Evolutionary conservation across 2,113 vertebrate genomes (phyloP), one percentile per base, ranked within the genome.

Genomic region (Terrapene triunguis): DNA sequence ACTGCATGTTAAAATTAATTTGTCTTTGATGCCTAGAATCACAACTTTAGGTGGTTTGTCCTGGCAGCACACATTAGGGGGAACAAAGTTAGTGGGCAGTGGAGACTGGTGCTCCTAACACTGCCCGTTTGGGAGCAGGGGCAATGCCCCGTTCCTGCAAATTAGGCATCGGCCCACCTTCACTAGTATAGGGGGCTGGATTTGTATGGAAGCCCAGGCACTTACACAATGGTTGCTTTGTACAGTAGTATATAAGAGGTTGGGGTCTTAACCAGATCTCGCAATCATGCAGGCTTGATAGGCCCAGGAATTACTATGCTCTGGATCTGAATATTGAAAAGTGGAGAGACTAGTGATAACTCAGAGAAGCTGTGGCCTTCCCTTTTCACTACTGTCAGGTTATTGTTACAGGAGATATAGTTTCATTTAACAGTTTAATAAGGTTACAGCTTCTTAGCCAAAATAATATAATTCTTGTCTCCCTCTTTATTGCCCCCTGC

Each of bases 31-130:
- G 83, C 87, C 44, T 48, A 69, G 5, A 57, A 42, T 21, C 25
- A 62, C 44, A 83, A 59, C 12, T 93, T 88, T 80, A 47, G 50
- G 53, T 0, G 0, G 44, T 35, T 65, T 2, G 0, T 5, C 9
- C 42, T 2, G 0, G 42, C 12, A 65, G 35, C 1, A 3, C 59
- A 85, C 25, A 38, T 50, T 85, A 29, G n/a, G 5, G 13, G 89
- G 10, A 85, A 17, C 48, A 38, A 72, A 87, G 21, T 19, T 1
- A 69, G 35, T 29, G 6, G 13, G 22, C 10, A 86, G 38, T 0
- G 1, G 38, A 74, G 25, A 86, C 29, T 0, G 1, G 38, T 79
- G 25, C 6, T 84, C 5, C 82, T 76, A 84, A 8, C 6, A 5
- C 35, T 51, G 81, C 54, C 55, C 10, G 22, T 11, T 83, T 74